Percentiles rank a stretch among this genome's conserved stretches.
Evolutionary conservation across 1,140 invertebrate species (phyloP).

Genomic region (Sarcophaga bullata): DNA sequence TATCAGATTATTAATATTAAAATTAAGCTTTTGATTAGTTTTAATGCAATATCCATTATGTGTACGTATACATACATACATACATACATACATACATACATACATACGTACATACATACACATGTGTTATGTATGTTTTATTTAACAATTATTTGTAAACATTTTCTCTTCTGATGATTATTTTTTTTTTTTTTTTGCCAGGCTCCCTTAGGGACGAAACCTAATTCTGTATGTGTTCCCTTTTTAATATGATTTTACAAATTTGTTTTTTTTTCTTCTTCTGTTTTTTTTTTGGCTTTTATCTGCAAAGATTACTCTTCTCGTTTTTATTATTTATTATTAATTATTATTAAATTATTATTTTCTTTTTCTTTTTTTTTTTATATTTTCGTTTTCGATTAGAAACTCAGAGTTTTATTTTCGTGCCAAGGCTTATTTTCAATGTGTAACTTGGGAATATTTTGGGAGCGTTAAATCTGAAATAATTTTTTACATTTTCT

Average conservation of each 20-base stretch:
- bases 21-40: no score
- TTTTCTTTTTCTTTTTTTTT: neutral
- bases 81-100: no score
- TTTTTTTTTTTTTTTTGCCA: neutral
- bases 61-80: no score
- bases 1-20: no score
- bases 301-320: neutral
- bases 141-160: no score
- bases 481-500: neutral
- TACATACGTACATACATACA: no score
- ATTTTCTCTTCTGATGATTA: no score
- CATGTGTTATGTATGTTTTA: no score
- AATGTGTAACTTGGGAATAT: constrained; percentile 4
- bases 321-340: neutral
- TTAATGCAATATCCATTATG: no score
- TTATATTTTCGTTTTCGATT: neutral
- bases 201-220: neutral
- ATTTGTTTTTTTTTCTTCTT: no score
- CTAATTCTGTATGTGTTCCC: constrained; percentile 1
- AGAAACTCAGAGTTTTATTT: constrained; percentile 10
- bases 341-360: no score
- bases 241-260: neutral
- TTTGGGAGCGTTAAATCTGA: neutral
- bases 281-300: neutral
- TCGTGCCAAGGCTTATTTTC: neutral